A percentile compares a stretch with the other conserved stretches of the same genome.
These are phyloP conservation scores for Arizona elegans DNA, from an alignment of 2,113 vertebrate genomes.

Conservation along the genomic window DNA sequence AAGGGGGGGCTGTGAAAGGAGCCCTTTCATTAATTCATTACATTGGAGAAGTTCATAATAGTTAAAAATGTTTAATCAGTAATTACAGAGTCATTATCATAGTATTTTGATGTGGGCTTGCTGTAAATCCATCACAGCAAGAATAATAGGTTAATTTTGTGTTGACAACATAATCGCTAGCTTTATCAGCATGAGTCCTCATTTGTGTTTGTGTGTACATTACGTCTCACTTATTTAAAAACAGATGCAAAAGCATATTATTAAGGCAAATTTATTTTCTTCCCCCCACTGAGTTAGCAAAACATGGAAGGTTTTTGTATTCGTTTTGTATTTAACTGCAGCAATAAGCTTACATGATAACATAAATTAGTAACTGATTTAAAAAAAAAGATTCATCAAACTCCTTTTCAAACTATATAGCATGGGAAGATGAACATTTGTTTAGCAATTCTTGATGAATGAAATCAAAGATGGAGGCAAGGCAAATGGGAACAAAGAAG, in stretches of 20 bases:
- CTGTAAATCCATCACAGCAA: conserved; percentile 1
- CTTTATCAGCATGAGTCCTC: neutral
- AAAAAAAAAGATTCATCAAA: neutral
- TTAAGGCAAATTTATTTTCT: neutral
- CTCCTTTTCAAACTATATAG: neutral
- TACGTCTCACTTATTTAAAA: neutral
- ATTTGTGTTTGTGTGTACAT: neutral
- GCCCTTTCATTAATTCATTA: neutral
- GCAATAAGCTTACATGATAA: neutral
- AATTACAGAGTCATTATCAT: conserved; percentile 14
- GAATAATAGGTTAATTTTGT: conserved; percentile 4
- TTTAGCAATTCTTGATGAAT: neutral
- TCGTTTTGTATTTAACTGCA: neutral
- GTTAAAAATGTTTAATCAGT: conserved; percentile 19
- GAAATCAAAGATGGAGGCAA: neutral
- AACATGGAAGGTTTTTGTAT: neutral
- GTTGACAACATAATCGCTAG: neutral
- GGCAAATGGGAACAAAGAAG: neutral
- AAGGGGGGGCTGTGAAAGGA: neutral
- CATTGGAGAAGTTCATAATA: neutral
- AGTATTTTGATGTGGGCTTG: neutral
- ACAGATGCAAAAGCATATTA: neutral
- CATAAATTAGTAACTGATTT: neutral
- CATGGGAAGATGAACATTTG: neutral
- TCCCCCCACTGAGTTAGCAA: neutral